Base-by-base conservation (phyloP, 1,140 invertebrate genomes). In the Wasmannia auropunctata region DNA sequence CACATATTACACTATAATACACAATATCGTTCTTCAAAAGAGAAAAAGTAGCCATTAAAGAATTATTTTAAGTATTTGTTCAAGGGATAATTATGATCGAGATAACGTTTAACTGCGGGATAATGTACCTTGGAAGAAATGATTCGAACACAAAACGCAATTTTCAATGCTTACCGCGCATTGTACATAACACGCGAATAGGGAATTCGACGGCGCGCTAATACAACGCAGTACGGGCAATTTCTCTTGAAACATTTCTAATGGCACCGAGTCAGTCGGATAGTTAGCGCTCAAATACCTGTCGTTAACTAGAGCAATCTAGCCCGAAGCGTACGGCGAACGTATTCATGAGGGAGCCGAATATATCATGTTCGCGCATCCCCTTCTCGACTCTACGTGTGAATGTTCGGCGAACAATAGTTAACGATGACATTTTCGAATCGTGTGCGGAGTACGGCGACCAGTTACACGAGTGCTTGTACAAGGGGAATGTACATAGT, bases 281-380 rank as follows among this genome's bases (percentile, higher is more conserved):
- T 90, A 89, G 88, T 90, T 89, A 79, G 81, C 83, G 79, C 67
- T 79, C 69, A 76, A 89, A 90, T 87, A 89, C 80, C 80, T 87
- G 88, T 89, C 89, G 88, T 89, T 90, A 90, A 90, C 89, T 89
- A 85, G 88, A 85, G 79, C 88, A 89, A 89, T 89, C 87, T 90
- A 79, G 62, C 85, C 77, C 49, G 63, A 54, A 89, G 88, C 72
- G 72, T 85, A 89, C 74, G 79, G 74, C 63, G 79, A 85, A 80
- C 80, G 75, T 90, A 89, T 89, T 87, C 88, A 89, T 87, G 62
- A 63, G 85, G 63, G 88, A 87, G 74, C n/a, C 51, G 62, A 87
- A 89, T 87, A 79, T 83, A 89, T 89, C 80, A 58, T 74, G 84
- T 56, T 72, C 34, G 83, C 84, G 74, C 86, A 54, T 65, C 67